Percentiles rank a stretch among this genome's conserved stretches.
phyloP scores from a whole-genome alignment of 2,888 invertebrate species.

The Drosophila melanosoma region DNA sequence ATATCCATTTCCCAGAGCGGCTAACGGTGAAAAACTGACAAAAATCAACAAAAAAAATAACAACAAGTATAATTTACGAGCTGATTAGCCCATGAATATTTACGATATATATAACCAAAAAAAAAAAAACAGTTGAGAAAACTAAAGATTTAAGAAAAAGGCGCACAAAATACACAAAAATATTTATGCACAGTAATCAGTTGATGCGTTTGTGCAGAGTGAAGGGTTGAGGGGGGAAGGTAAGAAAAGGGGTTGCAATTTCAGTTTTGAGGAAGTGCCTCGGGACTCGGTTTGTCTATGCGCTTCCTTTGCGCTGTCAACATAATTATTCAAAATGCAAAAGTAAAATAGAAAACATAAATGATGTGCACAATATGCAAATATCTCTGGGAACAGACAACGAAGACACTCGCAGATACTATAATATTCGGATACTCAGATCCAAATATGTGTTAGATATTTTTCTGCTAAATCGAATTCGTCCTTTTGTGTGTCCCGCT shows the following conservation, averaged over 20 bases:
- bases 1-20: conserved; percentile 52
- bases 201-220: conserved; percentile 8
- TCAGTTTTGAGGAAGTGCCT: not conserved
- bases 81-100: conserved; percentile 80
- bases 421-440: conserved; percentile 11
- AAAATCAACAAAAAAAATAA: conserved; percentile 31
- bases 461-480: conserved; percentile 78
- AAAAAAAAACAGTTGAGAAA: conserved; percentile 19
- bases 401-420: not conserved
- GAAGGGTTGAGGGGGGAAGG: not conserved
- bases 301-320: conserved; percentile 59
- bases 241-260: conserved; percentile 49
- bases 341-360: conserved; percentile 41
- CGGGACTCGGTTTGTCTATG: conserved; percentile 53
- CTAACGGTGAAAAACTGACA: conserved; percentile 52
- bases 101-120: conserved; percentile 33
- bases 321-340: conserved; percentile 71
- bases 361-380: conserved; percentile 68
- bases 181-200: conserved; percentile 74
- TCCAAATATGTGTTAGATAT: conserved; percentile 65
- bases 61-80: conserved; percentile 75
- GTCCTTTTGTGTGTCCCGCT: conserved; percentile 51
- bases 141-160: conserved; percentile 41
- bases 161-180: conserved; percentile 74
- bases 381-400: conserved; percentile 56